phyloP scores from a whole-genome alignment of 1,140 invertebrate genomes.

The Drosophila ercepeae region DNA sequence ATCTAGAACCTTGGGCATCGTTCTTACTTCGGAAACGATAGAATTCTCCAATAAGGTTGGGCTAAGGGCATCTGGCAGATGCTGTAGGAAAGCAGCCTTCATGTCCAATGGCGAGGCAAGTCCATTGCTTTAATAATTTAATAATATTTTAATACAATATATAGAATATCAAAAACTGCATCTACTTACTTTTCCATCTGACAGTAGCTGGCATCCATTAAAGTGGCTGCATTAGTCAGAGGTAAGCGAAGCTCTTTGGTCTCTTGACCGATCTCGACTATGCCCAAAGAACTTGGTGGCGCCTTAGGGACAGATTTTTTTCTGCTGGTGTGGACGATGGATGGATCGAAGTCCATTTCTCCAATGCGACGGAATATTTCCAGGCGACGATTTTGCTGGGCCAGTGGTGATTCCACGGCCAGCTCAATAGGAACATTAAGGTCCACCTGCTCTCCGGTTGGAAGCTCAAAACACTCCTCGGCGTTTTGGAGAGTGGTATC shows the following conservation, averaged over 20 bases:
- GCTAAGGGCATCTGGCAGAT: constrained; percentile 66
- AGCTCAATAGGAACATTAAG: constrained; percentile 83
- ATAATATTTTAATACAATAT: not conserved
- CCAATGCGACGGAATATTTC: constrained; percentile 79
- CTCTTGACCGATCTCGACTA: constrained; percentile 79
- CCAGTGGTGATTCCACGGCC: constrained; percentile 78
- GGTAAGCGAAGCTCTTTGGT: constrained; percentile 48
- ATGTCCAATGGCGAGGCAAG: constrained; percentile 61
- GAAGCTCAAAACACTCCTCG: constrained; percentile 85
- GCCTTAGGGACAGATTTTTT: constrained; percentile 29
- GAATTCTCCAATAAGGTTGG: constrained; percentile 62
- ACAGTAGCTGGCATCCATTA: constrained; percentile 81
- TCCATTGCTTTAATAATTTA: constrained; percentile 42
- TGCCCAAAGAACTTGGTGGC: constrained; percentile 30
- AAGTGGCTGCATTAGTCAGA: constrained; percentile 57
- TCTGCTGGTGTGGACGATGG: constrained; percentile 67
- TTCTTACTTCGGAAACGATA: constrained; percentile 57
- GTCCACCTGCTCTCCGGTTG: constrained; percentile 83
- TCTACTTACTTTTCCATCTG: constrained; percentile 62
- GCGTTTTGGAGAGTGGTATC: constrained; percentile 82
- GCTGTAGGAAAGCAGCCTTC: constrained; percentile 47
- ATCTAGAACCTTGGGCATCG: constrained; percentile 61
- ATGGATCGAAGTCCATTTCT: constrained; percentile 78
- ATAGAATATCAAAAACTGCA: not conserved
- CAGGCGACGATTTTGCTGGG: constrained; percentile 76